Conservation (phyloP, 2,888 invertebrate species). For the Gerosis bhagava region DNA sequence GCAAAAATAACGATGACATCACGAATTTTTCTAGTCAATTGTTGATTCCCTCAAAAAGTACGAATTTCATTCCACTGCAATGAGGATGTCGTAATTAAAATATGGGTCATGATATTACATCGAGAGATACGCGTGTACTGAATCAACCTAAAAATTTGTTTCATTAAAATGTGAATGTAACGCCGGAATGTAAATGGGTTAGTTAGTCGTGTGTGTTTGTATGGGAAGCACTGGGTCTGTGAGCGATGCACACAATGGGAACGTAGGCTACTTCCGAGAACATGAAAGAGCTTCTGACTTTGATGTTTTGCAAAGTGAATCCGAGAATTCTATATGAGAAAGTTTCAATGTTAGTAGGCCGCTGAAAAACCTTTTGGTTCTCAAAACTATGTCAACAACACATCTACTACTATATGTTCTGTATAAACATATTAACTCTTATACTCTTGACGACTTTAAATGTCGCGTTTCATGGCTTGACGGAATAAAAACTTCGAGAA, state of each 20-base stretch:
- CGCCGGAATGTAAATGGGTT: conserved; percentile 7
- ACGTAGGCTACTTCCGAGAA: conserved; percentile 11
- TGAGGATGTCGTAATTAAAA: conserved; percentile 15
- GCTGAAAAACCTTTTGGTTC: conserved; percentile 2
- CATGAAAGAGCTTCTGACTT: conserved; percentile 13
- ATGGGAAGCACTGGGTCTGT: conserved; percentile 10
- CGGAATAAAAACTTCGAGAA: conserved; percentile 1
- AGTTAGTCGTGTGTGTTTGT: conserved; percentile 11
- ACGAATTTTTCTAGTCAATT: no score
- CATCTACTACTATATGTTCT: no score
- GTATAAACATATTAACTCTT: no score
- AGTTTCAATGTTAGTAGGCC: conserved; percentile 22
- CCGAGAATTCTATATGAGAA: conserved; percentile 13
- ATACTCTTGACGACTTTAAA: neutral
- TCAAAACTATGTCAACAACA: conserved; percentile 8
- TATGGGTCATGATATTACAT: conserved; percentile 5
- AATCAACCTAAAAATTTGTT: conserved; percentile 1
- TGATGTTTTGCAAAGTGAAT: conserved; percentile 16
- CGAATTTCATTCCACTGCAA: no score
- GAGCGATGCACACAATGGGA: conserved; percentile 13
- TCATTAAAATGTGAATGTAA: conserved; percentile 9
- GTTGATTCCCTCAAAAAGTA: no score
- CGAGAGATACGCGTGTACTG: neutral
- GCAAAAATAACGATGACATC: conserved; percentile 15
- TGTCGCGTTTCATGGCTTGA: conserved; percentile 4